Conservation (phyloP, 2,888 invertebrate species). For the Synergus umbraculus region DNA sequence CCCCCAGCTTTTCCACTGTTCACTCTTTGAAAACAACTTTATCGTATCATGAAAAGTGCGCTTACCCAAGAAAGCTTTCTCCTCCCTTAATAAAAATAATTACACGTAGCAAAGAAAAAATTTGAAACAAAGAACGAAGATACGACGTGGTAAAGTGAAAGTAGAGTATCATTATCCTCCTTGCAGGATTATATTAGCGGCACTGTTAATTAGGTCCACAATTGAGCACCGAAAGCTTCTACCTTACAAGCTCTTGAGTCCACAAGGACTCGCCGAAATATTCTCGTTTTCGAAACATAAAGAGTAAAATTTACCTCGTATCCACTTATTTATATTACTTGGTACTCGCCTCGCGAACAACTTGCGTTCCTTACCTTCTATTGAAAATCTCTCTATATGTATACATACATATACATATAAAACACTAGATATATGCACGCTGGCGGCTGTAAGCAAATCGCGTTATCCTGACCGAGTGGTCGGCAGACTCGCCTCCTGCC, state of each 20-base stretch:
- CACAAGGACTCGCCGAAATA: slow-evolving; percentile 57
- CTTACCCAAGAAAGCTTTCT: not conserved
- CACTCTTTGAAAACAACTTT: not conserved
- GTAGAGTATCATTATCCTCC: slow-evolving; percentile 27
- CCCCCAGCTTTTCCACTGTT: not conserved
- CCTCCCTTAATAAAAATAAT: not conserved
- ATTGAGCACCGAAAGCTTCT: slow-evolving; percentile 55
- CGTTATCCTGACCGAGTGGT: slow-evolving; percentile 69
- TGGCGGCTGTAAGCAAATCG: slow-evolving; percentile 73
- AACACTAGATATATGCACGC: slow-evolving; percentile 64
- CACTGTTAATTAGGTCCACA: slow-evolving; percentile 49
- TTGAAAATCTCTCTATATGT: slow-evolving; percentile 71
- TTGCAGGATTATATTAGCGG: slow-evolving; percentile 17
- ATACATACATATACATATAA: slow-evolving; percentile 45
- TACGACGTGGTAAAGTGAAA: slow-evolving; percentile 32
- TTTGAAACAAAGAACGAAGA: slow-evolving; percentile 30
- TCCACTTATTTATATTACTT: slow-evolving; percentile 63
- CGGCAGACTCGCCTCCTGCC: slow-evolving; percentile 64
- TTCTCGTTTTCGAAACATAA: slow-evolving; percentile 56
- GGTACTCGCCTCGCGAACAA: slow-evolving; percentile 58
- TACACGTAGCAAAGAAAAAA: not conserved
- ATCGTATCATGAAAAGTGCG: not conserved
- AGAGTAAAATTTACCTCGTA: slow-evolving; percentile 61
- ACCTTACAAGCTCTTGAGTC: slow-evolving; percentile 56
- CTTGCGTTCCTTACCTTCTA: slow-evolving; percentile 69